Evolutionary conservation across 35 echinoderm and acorn worm species (phyloP), one percentile per base, ranked within the genome.

Genomic region (Apostichopus japonicus): DNA sequence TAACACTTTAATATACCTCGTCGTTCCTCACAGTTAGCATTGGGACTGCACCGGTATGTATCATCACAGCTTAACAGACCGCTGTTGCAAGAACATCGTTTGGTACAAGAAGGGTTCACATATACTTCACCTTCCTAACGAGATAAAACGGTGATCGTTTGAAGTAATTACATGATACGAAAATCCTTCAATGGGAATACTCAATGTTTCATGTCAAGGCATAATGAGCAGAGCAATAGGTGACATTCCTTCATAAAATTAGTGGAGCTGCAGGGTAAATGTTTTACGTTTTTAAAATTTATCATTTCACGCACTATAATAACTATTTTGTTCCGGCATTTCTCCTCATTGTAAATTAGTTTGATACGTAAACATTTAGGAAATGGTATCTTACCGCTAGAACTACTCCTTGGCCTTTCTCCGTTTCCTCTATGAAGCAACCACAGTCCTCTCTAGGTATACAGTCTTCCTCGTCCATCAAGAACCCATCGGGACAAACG

Each of bases 401-500:
- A 16, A 73, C 71, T 23, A 19, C 71, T 4, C 27, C 27, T 33
- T 33, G 27, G 1, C 27, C 27, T 0, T 33, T 33, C 15, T 73
- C 71, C 0, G 71, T 16, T 73, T 73, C 71, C 15, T 17, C 14
- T n/a, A 73, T 19, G 17, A 17, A 73, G 21, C 71, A 73, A 23
- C 71, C 21, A 23, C 71, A 73, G 21, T 73, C 5, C 71, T 73
- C 14, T 73, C 17, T 73, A 6, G 71, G 71, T 73, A 73, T 73
- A 73, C 71, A 73, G 71, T 73, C 71, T 19, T 73, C 71, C 15
- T 16, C 71, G n/a, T 73, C 71, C 16, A 73, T 73, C 71, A 73
- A 23, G 71, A 73, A n/a, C 71, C 71, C 71, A 73, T 73, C 71
- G n/a, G 71, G 71, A 73, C 71, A 73, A 73, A 73, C 71, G n/a